phyloP scores from a whole-genome alignment of 2,797 vertebrate species.

The Acanthiza pusilla region DNA sequence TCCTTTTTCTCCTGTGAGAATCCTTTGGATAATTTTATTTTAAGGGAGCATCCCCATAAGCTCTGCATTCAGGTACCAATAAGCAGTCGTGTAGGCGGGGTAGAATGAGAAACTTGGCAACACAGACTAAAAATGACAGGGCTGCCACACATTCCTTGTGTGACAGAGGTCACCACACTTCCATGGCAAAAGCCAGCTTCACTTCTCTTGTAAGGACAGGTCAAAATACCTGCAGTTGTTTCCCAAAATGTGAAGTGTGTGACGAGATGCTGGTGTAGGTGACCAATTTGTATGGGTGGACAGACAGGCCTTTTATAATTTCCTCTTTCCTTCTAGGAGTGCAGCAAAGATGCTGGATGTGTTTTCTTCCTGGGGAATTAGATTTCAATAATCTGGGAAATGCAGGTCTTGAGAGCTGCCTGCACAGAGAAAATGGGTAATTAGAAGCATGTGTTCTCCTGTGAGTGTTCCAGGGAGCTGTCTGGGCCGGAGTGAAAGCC shows the following conservation, averaged over 20 bases:
- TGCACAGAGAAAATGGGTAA: not conserved
- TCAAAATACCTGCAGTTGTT: not conserved
- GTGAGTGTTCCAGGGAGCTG: slow-evolving; percentile 9
- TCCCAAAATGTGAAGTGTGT: not conserved
- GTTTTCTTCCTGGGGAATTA: not conserved
- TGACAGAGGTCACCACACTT: not conserved
- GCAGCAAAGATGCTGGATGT: not conserved
- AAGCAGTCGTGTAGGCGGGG: not conserved
- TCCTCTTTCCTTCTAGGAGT: not conserved
- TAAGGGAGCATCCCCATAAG: not conserved
- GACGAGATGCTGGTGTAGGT: not conserved
- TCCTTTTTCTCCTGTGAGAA: not conserved
- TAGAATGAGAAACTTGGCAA: not conserved
- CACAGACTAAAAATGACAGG: not conserved
- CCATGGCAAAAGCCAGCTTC: not conserved
- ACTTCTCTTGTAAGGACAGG: not conserved
- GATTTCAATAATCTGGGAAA: not conserved
- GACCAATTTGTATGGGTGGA: fast-evolving
- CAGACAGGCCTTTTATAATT: not conserved
- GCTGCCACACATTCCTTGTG: not conserved
- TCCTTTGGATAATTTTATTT: not conserved
- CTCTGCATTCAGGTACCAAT: not conserved
- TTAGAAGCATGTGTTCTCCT: slow-evolving; percentile 30
- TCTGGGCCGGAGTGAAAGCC: not conserved
- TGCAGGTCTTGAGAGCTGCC: not conserved